These are phyloP conservation scores for Myocastor coypus DNA, from an alignment of 2,113 vertebrate genomes.

Conservation along the genomic window DNA sequence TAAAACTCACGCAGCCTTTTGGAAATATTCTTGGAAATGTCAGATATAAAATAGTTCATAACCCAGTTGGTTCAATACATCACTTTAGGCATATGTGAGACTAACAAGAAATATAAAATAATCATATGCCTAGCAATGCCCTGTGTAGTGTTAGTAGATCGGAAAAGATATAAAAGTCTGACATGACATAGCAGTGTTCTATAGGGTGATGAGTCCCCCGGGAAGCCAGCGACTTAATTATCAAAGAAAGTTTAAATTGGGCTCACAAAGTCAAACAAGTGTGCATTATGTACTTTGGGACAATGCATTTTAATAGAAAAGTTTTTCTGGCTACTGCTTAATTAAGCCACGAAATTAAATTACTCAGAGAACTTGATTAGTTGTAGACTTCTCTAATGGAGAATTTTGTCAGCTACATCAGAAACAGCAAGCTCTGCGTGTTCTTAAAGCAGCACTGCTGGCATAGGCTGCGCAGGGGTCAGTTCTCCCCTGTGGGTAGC, in stretches of 20 bases:
- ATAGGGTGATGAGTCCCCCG: background rate
- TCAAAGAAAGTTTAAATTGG: conserved; percentile 35
- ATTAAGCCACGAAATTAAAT: conserved; percentile 67
- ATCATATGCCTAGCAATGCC: background rate
- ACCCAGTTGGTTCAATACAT: background rate
- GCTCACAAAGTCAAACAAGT: conserved; percentile 43
- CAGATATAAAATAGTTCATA: background rate
- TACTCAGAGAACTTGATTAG: background rate
- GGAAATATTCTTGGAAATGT: background rate
- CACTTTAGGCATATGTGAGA: background rate
- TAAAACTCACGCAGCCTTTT: background rate
- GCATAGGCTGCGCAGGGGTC: background rate
- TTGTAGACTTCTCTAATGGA: conserved; percentile 39
- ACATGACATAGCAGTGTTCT: fast-evolving
- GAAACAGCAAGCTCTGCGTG: background rate
- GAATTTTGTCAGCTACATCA: background rate
- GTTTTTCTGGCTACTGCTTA: conserved; percentile 51
- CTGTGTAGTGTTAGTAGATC: background rate
- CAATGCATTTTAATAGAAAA: conserved; percentile 43
- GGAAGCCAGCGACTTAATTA: conserved; percentile 23
- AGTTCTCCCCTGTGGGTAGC: background rate
- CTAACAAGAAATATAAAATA: background rate
- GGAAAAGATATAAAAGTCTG: background rate
- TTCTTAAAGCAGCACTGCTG: background rate
- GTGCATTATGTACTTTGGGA: background rate